Conservation (phyloP, 2,888 invertebrate species). For the Megaustenia siamemsis region DNA sequence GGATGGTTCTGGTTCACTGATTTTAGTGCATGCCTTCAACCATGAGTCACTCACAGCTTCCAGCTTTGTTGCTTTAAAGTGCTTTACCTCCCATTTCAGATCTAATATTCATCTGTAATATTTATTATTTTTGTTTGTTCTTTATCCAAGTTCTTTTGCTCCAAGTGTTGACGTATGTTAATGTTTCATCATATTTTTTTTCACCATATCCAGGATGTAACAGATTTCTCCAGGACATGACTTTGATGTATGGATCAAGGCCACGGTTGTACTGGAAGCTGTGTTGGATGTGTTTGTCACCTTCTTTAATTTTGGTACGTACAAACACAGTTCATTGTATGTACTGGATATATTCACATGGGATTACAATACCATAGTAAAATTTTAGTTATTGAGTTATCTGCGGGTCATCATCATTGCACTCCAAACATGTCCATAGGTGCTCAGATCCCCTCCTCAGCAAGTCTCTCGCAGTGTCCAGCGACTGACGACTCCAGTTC, state of each 20-base stretch:
- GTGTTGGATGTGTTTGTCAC: slow-evolving; percentile 68
- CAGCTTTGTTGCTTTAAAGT: too few relatives aligned
- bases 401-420: too few relatives aligned
- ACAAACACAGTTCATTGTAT: not conserved
- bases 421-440: too few relatives aligned
- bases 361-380: too few relatives aligned
- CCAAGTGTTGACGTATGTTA: not conserved
- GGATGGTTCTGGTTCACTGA: too few relatives aligned
- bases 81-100: slow-evolving; percentile 12
- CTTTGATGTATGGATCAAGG: slow-evolving; percentile 60
- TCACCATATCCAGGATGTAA: slow-evolving; percentile 35
- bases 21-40: too few relatives aligned
- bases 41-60: too few relatives aligned
- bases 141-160: not conserved
- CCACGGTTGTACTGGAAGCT: slow-evolving; percentile 64
- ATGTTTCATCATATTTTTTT: not conserved
- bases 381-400: too few relatives aligned
- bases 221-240: slow-evolving; percentile 62
- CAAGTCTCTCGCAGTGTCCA: too few relatives aligned
- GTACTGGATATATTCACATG: not conserved
- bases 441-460: too few relatives aligned
- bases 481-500: too few relatives aligned
- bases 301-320: slow-evolving; percentile 65
- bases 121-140: not conserved
- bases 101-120: not conserved